Base-by-base conservation (phyloP, 2,888 invertebrate genomes). In the Conomelus anceps region DNA sequence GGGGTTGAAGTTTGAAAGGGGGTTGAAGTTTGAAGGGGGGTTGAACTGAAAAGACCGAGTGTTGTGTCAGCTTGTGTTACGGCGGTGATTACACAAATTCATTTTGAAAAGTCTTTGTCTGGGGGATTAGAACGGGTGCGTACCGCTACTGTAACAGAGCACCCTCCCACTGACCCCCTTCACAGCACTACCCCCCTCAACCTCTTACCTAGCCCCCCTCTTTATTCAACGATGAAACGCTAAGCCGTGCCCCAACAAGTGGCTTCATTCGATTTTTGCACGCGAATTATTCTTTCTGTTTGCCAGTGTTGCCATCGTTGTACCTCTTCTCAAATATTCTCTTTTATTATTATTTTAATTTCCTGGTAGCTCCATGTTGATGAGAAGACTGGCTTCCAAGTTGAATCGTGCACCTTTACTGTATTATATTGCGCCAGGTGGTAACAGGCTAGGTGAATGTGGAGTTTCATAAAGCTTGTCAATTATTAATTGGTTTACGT, bases 61-160 rank as follows among this genome's bases (percentile, higher is more conserved):
- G 20, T 7, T 63, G 26, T 86, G 86, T 86, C 86, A 86, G 86
- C 86, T 86, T 23, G 26, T 26, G 86, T 86, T 86, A 86, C 29
- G 86, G 86, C 86, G 86, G 26, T 86, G 86, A 86, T 86, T 86
- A 86, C 86, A 86, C 86, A 86, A 86, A 86, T 86, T 86, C 86
- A 86, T 86, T 86, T 86, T 86, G 86, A 86, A 86, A 86, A 86
- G 86, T 86, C 86, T 86, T 86, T 86, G 86, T 86, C 63, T 63
- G 63, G n/a, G 63, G 63, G 63, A 63, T 63, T 63, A 63, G 63
- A 63, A n/a, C 63, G n/a, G n/a, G 63, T n/a, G 63, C 63, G 63
- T 63, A 34, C 34, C 34, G 34, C 17, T 34, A 34, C 34, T 34
- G 34, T 13, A 34, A 34, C 6, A 4, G 9, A 34, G 1, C 34